A percentile compares a stretch with the other conserved stretches of the same genome.
phyloP scores from a whole-genome alignment of 2,113 vertebrate genomes.

The Trachemys scripta region DNA sequence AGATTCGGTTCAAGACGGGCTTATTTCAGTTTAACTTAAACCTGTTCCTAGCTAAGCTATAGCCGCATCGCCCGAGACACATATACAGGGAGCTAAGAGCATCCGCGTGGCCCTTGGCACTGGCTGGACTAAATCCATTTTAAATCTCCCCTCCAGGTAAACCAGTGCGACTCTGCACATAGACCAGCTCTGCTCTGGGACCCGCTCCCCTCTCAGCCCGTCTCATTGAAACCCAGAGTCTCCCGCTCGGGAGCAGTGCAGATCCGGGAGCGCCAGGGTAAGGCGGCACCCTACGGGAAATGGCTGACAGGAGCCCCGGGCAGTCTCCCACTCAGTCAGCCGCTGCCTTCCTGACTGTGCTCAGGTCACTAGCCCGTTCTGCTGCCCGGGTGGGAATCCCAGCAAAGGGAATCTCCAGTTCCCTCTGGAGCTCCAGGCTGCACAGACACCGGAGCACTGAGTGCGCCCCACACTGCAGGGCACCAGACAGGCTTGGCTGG shows the following conservation, averaged over 20 bases:
- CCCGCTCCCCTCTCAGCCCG: not conserved
- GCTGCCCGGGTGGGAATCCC: not conserved
- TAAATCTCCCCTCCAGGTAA: constrained; percentile 9
- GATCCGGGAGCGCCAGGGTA: not conserved
- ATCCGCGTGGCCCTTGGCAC: not conserved
- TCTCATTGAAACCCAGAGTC: not conserved
- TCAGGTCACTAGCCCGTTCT: not conserved
- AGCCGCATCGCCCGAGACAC: not conserved
- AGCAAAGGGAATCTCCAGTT: not conserved
- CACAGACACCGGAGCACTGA: no score
- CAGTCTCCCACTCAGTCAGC: not conserved
- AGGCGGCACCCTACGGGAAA: not conserved
- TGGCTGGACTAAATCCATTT: rapidly evolving
- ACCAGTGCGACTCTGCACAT: not conserved
- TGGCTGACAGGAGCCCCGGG: not conserved
- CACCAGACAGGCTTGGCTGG: no score
- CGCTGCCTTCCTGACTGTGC: not conserved
- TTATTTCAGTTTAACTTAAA: constrained; percentile 52
- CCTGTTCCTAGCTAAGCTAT: constrained; percentile 29
- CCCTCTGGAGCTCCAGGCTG: no score
- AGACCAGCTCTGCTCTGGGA: not conserved
- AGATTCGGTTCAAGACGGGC: constrained; percentile 7
- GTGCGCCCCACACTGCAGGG: no score
- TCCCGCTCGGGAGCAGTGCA: not conserved
- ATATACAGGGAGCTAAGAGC: not conserved